Base-by-base conservation (phyloP, 2,113 vertebrate genomes). In the Dromiciops gliroides region DNA sequence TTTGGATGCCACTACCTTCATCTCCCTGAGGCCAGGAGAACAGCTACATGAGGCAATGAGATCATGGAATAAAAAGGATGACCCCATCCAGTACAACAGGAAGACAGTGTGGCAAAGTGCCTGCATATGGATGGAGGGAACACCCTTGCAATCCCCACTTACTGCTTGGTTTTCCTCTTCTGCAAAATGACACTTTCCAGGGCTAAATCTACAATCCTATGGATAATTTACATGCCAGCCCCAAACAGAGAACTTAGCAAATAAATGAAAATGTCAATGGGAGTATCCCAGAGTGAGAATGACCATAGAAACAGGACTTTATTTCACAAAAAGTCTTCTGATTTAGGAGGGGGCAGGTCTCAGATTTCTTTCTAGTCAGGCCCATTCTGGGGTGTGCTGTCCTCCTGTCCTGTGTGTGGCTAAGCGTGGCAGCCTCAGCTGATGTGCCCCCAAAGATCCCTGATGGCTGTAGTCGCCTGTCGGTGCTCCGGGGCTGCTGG, bases 251-350 rank as follows among this genome's bases (percentile, higher is more conserved):
- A 67, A 37, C 31, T 37, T 37, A 4, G 60, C 31, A 3, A n/a
- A 16, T 16, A 3, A 1, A 67, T n/a, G 60, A 16, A 67, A 67
- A n/a, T n/a, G 12, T 14, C 31, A 0, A 16, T 67, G 60, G 60
- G n/a, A 37, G 12, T 16, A 0, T 60, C 60, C 60, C 60, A n/a
- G 56, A 60, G 56, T 60, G 56, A 60, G 28, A 31, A 2, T 12
- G 56, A 11, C 28, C 28, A 3, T 3, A 60, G 28, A 14, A 12
- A 2, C 28, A 31, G 56, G 53, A 53, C 10, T 12, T 12, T 31
- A 12, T 37, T 5, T 3, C 28, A 3, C 28, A 9, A 2, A 1
- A 60, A 11, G 2, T 26, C 7, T 8, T 53, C 25, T 9, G 10
- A 8, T 60, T 37, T 31, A 5, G 60, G 37, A 12, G 60, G 56